These are phyloP conservation scores for Penaeus japonicus DNA, from an alignment of 1,140 invertebrate species.

Conservation along the genomic window DNA sequence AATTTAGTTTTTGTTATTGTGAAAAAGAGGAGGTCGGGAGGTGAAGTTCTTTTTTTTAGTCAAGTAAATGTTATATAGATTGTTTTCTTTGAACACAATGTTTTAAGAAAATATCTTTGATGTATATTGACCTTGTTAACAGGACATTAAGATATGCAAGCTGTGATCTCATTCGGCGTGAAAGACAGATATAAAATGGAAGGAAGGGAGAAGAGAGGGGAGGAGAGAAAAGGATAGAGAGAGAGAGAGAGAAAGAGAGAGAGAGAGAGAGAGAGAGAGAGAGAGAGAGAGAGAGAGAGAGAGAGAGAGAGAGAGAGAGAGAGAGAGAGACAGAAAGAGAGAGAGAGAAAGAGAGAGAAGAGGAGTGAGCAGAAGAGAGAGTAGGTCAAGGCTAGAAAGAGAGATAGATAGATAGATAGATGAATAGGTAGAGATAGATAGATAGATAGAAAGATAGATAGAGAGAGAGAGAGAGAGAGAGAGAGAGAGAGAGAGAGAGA, in stretches of 20 bases:
- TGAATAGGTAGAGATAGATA: conserved; percentile 23
- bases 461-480: conserved; percentile 30
- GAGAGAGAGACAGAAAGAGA: background rate
- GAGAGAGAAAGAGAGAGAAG: background rate
- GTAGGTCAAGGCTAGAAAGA: conserved; percentile 3
- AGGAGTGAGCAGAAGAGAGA: background rate
- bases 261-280: background rate
- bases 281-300: background rate
- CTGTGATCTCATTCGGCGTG: too few species aligned
- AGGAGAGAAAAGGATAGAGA: background rate
- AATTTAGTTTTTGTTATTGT: too few species aligned
- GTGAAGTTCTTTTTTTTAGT: too few species aligned
- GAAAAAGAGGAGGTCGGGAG: too few species aligned
- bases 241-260: background rate
- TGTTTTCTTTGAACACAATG: too few species aligned
- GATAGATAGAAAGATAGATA: conserved; percentile 28
- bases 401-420: conserved; percentile 25
- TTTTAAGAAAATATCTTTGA: too few species aligned
- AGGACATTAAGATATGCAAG: too few species aligned
- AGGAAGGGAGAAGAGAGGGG: background rate
- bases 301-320: too few species aligned
- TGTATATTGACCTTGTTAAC: too few species aligned
- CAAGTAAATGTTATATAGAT: too few species aligned
- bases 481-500: background rate
- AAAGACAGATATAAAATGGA: background rate